Percentiles rank a stretch among this genome's conserved stretches.
Evolutionary conservation across 64 coral and sea anemone genomes (phyloP).

Genomic region (Porites lutea): DNA sequence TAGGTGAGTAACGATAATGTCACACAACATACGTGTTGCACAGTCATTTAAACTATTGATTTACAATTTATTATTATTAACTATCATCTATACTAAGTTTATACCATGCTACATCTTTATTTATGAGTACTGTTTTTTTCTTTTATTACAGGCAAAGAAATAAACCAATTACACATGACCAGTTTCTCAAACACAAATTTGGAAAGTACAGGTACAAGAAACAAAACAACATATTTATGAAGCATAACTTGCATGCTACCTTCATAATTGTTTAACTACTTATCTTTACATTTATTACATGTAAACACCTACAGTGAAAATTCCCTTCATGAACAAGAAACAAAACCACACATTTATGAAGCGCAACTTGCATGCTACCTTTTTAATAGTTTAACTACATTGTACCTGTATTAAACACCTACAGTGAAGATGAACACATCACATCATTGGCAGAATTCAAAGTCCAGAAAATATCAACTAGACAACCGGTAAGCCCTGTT

Average conservation of each 20-base stretch:
- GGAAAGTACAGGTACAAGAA: conserved; percentile 94
- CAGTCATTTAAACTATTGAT: too few species aligned
- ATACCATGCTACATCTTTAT: too few species aligned
- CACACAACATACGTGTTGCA: neutral
- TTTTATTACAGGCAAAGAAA: conserved; percentile 76
- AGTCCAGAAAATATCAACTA: conserved; percentile 90
- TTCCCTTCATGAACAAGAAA: neutral
- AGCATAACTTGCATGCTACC: neutral
- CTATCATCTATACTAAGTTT: too few species aligned
- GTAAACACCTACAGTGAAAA: too few species aligned
- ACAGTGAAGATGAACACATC: conserved; percentile 93
- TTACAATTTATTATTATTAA: too few species aligned
- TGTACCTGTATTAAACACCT: neutral
- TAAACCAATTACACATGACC: conserved; percentile 90
- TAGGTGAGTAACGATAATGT: conserved; percentile 58
- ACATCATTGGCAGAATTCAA: conserved; percentile 98
- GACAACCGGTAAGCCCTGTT: conserved; percentile 79
- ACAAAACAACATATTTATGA: neutral
- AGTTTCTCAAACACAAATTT: conserved; percentile 98
- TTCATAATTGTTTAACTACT: neutral
- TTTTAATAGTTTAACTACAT: neutral
- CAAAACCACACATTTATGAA: neutral
- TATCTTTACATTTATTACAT: too few species aligned
- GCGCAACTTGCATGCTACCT: neutral
- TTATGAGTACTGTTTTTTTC: neutral